Evolutionary conservation across 2,888 invertebrate species (phyloP).

Genomic region (Criorhina ranunculi): DNA sequence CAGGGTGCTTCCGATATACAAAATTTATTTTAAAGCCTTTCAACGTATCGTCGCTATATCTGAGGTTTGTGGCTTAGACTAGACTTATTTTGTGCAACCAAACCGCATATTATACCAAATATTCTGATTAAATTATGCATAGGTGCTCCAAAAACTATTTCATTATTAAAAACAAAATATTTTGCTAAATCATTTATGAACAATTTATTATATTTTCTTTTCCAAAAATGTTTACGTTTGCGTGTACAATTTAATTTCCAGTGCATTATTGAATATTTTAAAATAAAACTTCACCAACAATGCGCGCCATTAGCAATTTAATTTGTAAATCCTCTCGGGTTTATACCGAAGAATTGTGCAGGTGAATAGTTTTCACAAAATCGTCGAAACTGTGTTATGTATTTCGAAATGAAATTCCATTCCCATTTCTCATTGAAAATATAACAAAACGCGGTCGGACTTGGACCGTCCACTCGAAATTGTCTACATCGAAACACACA

Average conservation of each 20-base stretch:
- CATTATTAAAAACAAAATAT: not conserved
- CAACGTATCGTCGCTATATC: too few species aligned
- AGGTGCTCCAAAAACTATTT: too few species aligned
- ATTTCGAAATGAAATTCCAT: slow-evolving; percentile 3
- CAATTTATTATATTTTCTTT: not conserved
- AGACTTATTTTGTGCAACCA: too few species aligned
- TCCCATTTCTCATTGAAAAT: not conserved
- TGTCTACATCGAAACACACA: not conserved
- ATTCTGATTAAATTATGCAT: too few species aligned
- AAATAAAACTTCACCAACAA: slow-evolving; percentile 27
- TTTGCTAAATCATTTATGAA: not conserved
- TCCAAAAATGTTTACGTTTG: not conserved
- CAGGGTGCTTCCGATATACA: too few species aligned
- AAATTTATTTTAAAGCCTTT: too few species aligned
- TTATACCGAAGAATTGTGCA: not conserved
- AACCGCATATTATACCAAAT: too few species aligned
- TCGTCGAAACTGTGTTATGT: not conserved
- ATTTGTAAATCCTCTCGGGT: slow-evolving; percentile 3
- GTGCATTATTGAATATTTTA: slow-evolving; percentile 19
- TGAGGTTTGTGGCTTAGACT: too few species aligned
- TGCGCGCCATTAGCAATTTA: slow-evolving; percentile 3
- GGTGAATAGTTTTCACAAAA: not conserved
- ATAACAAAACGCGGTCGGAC: not conserved
- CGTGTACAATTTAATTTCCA: not conserved
- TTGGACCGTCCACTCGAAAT: not conserved